Evolutionary conservation across 2,888 invertebrate species (phyloP).

Genomic region (Lamproptera curius): DNA sequence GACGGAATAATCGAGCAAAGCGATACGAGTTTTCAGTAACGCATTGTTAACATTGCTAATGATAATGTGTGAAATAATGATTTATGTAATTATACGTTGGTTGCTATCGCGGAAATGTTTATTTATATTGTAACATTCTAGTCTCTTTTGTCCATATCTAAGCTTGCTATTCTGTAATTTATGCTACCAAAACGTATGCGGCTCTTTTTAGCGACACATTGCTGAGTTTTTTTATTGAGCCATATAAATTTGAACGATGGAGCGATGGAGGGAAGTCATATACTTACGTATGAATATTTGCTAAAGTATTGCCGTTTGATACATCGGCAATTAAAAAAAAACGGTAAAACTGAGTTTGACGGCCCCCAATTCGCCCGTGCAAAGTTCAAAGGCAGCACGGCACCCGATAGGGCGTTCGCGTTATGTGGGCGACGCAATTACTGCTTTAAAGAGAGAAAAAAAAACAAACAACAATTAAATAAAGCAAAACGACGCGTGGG

Average conservation of each 20-base stretch:
- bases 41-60: conserved; percentile 14
- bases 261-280: neutral
- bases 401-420: conserved; percentile 11
- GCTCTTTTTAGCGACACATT: no score
- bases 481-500: conserved; percentile 57
- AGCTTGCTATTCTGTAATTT: no score
- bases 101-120: neutral
- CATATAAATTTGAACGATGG: neutral
- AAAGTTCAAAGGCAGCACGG: conserved; percentile 12
- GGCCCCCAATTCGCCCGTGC: neutral
- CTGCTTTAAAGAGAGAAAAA: no score
- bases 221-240: neutral
- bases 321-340: no score
- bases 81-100: neutral
- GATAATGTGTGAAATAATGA: conserved; percentile 10
- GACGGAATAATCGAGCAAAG: conserved; percentile 10
- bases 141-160: no score
- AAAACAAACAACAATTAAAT: conserved; percentile 56
- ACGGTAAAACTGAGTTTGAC: no score
- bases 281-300: no score
- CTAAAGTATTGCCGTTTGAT: no score
- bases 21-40: conserved; percentile 11
- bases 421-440: conserved; percentile 62
- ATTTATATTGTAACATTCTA: neutral
- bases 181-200: no score